Evolutionary conservation across 2,888 invertebrate genomes (phyloP).

Genomic region (Temnothorax ravouxi): DNA sequence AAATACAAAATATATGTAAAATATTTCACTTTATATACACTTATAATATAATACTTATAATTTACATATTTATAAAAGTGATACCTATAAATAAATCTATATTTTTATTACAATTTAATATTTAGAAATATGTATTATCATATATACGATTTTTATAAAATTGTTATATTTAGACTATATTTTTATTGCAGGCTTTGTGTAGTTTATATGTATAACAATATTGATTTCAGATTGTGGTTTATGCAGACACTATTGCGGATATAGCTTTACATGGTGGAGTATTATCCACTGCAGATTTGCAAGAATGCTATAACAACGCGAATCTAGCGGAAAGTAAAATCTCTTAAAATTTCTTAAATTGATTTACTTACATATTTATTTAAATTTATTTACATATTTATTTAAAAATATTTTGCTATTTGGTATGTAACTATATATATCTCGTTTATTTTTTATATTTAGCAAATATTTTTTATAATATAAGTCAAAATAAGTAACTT

Average conservation of each 20-base stretch:
- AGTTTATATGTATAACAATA: not conserved
- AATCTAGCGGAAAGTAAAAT: not conserved
- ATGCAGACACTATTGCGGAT: not conserved
- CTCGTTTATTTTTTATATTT: not conserved
- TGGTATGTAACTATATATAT: not conserved
- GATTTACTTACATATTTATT: not conserved
- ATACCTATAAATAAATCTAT: not conserved
- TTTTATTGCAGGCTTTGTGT: not conserved
- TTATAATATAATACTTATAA: not conserved
- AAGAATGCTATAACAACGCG: not conserved
- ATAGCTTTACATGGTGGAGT: not conserved
- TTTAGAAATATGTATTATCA: not conserved
- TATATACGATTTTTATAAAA: not conserved
- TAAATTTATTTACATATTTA: not conserved
- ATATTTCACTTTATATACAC: not conserved
- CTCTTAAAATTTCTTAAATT: not conserved
- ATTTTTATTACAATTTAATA: slow-evolving; percentile 9
- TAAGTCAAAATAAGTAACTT: not conserved
- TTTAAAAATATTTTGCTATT: not conserved
- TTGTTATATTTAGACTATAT: not conserved
- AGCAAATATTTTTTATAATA: not conserved
- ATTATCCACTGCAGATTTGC: not conserved
- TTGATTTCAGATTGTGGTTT: slow-evolving; percentile 2
- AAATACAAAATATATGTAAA: too few relatives aligned
- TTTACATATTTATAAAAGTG: not conserved